Percentiles rank a stretch among this genome's conserved stretches.
Conservation (phyloP, 2,113 vertebrate species). For the Eublepharis macularius region DNA sequence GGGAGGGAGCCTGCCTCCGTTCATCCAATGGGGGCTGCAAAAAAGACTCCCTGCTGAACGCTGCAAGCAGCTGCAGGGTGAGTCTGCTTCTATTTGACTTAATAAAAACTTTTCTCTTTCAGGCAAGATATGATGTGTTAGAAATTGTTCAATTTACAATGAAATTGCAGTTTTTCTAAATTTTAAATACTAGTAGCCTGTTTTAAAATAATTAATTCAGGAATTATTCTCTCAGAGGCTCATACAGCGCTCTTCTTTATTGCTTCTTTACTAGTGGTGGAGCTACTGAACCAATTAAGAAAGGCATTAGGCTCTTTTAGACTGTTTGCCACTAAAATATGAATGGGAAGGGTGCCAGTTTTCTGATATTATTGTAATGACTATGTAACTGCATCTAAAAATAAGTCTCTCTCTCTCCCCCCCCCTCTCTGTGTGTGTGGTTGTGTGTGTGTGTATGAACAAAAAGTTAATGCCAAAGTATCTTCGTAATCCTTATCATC, state of each 20-base stretch:
- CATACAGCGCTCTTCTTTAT: conserved; percentile 31
- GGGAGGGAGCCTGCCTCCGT: too few relatives aligned
- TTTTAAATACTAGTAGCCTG: conserved; percentile 13
- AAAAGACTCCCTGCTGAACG: too few relatives aligned
- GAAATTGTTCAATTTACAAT: background rate
- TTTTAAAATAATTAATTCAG: conserved; percentile 29
- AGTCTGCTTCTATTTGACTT: conserved; percentile 37
- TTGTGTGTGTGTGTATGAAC: too few relatives aligned
- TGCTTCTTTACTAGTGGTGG: background rate
- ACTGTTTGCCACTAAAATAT: background rate
- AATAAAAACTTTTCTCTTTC: conserved; percentile 7
- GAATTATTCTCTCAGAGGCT: conserved; percentile 12
- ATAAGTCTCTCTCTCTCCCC: too few relatives aligned
- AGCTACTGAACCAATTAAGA: background rate
- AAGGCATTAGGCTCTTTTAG: background rate
- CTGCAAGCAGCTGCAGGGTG: too few relatives aligned
- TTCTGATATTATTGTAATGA: background rate
- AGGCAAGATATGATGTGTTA: background rate
- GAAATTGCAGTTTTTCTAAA: background rate
- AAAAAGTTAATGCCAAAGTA: background rate
- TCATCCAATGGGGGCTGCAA: too few relatives aligned
- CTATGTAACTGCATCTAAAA: background rate
- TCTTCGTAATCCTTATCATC: background rate
- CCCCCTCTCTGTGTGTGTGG: too few relatives aligned
- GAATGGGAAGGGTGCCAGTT: background rate